A percentile compares a stretch with the other conserved stretches of the same genome.
These are phyloP conservation scores for Galeopsomyia nigrocyanea DNA, from an alignment of 2,888 invertebrate species.

Conservation along the genomic window DNA sequence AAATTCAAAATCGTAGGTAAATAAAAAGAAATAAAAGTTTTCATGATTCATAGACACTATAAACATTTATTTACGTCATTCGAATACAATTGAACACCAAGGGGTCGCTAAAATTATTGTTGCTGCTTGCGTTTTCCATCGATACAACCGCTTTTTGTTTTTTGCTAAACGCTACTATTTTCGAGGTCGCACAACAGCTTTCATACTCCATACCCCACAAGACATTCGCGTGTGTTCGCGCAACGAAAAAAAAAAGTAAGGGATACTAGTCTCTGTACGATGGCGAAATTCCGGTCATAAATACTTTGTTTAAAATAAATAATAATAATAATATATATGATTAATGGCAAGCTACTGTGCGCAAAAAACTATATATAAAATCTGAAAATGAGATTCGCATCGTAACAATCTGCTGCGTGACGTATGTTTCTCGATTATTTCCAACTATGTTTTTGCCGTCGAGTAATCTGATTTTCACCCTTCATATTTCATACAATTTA, in stretches of 20 bases:
- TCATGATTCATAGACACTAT: conserved; percentile 58
- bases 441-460: too few relatives aligned
- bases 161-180: conserved; percentile 17
- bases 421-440: too few relatives aligned
- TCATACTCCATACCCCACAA: conserved; percentile 14
- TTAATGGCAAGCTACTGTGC: conserved; percentile 41
- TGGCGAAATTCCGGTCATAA: conserved; percentile 24
- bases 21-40: conserved; percentile 16
- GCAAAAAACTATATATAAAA: conserved; percentile 37
- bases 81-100: conserved; percentile 69
- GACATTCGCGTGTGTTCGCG: conserved; percentile 16
- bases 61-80: conserved; percentile 68
- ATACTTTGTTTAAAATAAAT: conserved; percentile 41
- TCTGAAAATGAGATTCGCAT: conserved; percentile 37
- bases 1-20: not conserved
- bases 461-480: too few relatives aligned
- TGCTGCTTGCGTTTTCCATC: conserved; percentile 48
- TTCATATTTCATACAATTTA: too few relatives aligned
- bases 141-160: conserved; percentile 22
- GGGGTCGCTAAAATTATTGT: conserved; percentile 64
- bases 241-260: conserved; percentile 3
- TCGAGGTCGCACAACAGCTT: conserved; percentile 22
- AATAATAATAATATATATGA: conserved; percentile 19
- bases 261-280: not conserved
- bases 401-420: conserved; percentile 15